Conservation (phyloP, 2,113 vertebrate genomes). For the Stictonetta naevosa region DNA sequence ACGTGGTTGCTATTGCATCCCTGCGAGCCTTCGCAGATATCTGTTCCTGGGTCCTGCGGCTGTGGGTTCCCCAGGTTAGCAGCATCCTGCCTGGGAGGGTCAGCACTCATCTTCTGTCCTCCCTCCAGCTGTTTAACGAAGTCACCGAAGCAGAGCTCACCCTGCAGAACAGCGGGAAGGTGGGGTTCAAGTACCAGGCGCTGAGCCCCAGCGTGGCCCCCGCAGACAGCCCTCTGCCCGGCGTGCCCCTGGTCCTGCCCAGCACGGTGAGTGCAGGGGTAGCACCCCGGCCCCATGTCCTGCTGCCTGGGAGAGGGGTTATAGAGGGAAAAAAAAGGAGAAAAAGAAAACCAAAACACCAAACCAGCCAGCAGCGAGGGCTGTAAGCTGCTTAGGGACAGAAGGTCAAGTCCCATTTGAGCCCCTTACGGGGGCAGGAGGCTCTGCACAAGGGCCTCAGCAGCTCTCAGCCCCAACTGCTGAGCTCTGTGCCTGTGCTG, state of each 20-base stretch:
- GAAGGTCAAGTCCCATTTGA: not conserved
- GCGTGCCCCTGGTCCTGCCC: constrained; percentile 78
- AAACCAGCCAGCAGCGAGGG: not conserved
- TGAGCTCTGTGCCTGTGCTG: not conserved
- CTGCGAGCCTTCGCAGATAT: not conserved
- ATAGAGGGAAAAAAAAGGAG: not conserved
- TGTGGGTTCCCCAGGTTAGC: not conserved
- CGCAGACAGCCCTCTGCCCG: constrained; percentile 60
- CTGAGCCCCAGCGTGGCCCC: not conserved
- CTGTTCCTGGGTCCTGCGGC: not conserved
- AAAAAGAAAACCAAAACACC: not conserved
- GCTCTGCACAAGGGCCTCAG: rapidly evolving
- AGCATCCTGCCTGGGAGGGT: too few species aligned
- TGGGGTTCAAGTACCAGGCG: constrained; percentile 81
- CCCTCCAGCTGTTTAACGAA: constrained; percentile 78
- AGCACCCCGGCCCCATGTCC: too few species aligned
- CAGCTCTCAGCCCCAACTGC: rapidly evolving
- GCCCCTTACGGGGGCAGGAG: rapidly evolving
- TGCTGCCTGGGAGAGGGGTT: not conserved
- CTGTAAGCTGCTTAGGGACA: not conserved
- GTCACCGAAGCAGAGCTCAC: constrained; percentile 73
- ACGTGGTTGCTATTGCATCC: rapidly evolving
- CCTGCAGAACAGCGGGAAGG: constrained; percentile 81
- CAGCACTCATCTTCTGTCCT: rapidly evolving
- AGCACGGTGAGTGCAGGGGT: constrained; percentile 69